Conservation (phyloP, 2,888 invertebrate species). For the Leucoptera coffeella region DNA sequence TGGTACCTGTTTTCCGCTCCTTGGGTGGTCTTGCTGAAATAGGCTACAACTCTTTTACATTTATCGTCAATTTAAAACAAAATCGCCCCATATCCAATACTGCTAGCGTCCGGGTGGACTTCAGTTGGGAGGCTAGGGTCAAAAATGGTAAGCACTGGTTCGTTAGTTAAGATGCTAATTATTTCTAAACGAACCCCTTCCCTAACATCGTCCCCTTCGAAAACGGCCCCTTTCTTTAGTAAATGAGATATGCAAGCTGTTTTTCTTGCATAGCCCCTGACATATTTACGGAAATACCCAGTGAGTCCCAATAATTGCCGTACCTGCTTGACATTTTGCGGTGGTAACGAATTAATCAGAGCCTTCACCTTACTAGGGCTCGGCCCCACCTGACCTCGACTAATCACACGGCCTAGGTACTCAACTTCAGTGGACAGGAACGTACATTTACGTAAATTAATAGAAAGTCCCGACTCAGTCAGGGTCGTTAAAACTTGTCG, state of each 20-base stretch:
- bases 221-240: background rate
- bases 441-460: constrained; percentile 8
- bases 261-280: background rate
- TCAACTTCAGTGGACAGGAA: constrained; percentile 8
- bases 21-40: constrained; percentile 8
- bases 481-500: background rate
- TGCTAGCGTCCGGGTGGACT: constrained; percentile 10
- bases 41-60: constrained; percentile 2
- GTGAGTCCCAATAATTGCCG: background rate
- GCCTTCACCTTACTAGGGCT: constrained; percentile 9
- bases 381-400: constrained; percentile 10
- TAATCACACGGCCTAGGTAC: constrained; percentile 9
- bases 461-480: constrained; percentile 8
- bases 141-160: constrained; percentile 7
- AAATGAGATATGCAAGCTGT: background rate
- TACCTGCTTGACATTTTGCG: constrained; percentile 9
- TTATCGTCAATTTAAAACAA: constrained; percentile 7
- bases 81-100: constrained; percentile 7
- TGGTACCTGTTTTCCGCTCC: constrained; percentile 8
- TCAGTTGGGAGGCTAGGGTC: constrained; percentile 7
- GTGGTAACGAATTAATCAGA: constrained; percentile 7
- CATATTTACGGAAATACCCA: background rate
- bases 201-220: constrained; percentile 1
- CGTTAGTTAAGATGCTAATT: background rate
- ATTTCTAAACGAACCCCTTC: constrained; percentile 1